Evolutionary conservation across 2,888 invertebrate species (phyloP).

Genomic region (Polylopha cassiicola): DNA sequence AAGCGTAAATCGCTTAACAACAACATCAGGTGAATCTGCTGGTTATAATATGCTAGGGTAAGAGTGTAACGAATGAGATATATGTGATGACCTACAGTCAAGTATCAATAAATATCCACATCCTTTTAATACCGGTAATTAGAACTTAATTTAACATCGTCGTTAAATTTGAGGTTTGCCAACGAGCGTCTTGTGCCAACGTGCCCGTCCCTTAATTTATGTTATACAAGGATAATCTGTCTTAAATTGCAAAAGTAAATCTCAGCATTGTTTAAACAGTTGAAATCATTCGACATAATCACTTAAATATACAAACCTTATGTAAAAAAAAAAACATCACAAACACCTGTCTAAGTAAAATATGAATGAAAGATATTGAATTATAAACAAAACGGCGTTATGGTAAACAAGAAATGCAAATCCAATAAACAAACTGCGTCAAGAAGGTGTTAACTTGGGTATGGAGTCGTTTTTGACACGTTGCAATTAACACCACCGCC

Average conservation of each 20-base stretch:
- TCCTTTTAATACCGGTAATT: constrained; percentile 7
- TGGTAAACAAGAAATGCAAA: constrained; percentile 59
- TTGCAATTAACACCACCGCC: constrained; percentile 65
- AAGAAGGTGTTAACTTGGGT: constrained; percentile 61
- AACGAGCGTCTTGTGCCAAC: too few species aligned
- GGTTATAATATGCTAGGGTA: constrained; percentile 5
- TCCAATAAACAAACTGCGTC: constrained; percentile 36
- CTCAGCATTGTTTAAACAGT: too few species aligned
- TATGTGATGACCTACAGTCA: constrained; percentile 44
- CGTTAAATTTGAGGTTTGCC: constrained; percentile 8
- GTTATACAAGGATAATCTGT: too few species aligned
- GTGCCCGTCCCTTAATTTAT: too few species aligned
- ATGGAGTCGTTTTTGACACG: constrained; percentile 61
- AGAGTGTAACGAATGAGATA: constrained; percentile 60
- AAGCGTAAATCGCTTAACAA: not conserved
- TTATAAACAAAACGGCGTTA: constrained; percentile 51
- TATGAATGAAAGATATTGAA: constrained; percentile 45
- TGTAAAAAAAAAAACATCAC: constrained; percentile 28
- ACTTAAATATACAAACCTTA: too few species aligned
- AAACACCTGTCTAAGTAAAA: constrained; percentile 53
- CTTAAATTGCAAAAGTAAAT: too few species aligned
- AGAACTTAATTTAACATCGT: constrained; percentile 15
- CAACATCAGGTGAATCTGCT: constrained; percentile 6
- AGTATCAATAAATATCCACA: constrained; percentile 13
- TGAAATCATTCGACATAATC: too few species aligned